phyloP scores from a whole-genome alignment of 2,797 vertebrate species.

The Gorsachius magnificus region DNA sequence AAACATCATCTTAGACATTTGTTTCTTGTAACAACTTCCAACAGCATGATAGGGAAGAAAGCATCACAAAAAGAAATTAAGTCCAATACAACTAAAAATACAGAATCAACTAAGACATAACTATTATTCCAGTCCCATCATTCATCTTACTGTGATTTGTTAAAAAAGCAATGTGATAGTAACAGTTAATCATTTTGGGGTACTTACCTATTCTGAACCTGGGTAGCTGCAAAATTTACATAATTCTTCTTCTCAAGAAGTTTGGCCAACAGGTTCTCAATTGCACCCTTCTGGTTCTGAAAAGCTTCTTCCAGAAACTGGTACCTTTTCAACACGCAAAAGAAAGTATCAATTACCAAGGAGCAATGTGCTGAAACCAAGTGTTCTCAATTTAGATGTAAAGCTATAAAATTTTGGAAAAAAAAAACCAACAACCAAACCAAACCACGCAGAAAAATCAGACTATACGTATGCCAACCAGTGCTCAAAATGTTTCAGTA shows the following conservation, averaged over 20 bases:
- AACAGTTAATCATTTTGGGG: not conserved
- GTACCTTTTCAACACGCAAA: constrained; percentile 80
- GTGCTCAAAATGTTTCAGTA: not conserved
- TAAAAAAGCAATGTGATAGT: not conserved
- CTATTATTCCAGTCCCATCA: not conserved
- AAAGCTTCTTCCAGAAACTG: constrained; percentile 98
- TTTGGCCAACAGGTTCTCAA: constrained; percentile 92
- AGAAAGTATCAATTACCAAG: not conserved
- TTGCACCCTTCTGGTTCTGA: constrained; percentile 95
- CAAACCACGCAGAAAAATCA: not conserved
- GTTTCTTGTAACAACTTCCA: not conserved
- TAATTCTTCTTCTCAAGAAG: constrained; percentile 97
- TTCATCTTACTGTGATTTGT: not conserved
- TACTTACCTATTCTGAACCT: constrained; percentile 94
- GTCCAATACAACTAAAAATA: not conserved
- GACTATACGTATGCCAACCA: fast-evolving
- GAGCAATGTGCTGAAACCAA: not conserved
- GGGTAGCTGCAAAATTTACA: constrained; percentile 93
- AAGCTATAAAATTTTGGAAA: not conserved
- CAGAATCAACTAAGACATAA: not conserved
- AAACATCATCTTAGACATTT: not conserved
- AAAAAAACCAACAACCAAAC: fast-evolving
- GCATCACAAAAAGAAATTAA: not conserved
- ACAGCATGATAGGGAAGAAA: not conserved
- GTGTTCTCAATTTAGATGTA: not conserved